These are phyloP conservation scores for Tapera naevia DNA, from an alignment of 2,797 vertebrate genomes.

Conservation along the genomic window DNA sequence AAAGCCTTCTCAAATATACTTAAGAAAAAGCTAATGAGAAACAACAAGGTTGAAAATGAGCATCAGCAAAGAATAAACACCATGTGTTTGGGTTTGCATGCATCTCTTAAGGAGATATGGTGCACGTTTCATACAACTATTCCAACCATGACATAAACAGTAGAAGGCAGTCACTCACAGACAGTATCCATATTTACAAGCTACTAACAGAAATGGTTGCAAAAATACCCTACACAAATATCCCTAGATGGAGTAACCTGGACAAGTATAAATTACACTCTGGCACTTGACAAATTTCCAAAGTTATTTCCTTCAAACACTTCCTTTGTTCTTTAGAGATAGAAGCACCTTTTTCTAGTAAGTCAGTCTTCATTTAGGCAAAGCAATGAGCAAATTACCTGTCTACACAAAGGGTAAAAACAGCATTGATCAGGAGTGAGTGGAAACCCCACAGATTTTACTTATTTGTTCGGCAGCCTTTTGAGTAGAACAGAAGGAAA, in stretches of 20 bases:
- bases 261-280: neutral
- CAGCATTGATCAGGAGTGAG: slow-evolving; percentile 32
- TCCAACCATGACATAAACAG: slow-evolving; percentile 16
- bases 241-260: neutral
- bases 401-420: slow-evolving; percentile 50
- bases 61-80: slow-evolving; percentile 16
- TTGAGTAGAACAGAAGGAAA: slow-evolving; percentile 37
- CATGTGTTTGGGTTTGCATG: neutral
- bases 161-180: neutral
- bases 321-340: slow-evolving; percentile 59
- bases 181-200: neutral
- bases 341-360: slow-evolving; percentile 54
- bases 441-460: slow-evolving; percentile 37
- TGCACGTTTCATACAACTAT: neutral
- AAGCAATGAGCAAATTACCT: slow-evolving; percentile 58
- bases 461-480: slow-evolving; percentile 32
- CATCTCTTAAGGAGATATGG: neutral
- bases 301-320: slow-evolving; percentile 2
- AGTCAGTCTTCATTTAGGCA: slow-evolving; percentile 38
- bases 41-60: slow-evolving; percentile 43
- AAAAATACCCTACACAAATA: slow-evolving; percentile 29
- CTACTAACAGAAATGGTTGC: neutral
- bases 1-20: slow-evolving; percentile 13
- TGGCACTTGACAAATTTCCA: slow-evolving; percentile 7
- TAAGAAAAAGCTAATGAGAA: slow-evolving; percentile 35